Evolutionary conservation across 2,113 vertebrate genomes (phyloP), one percentile per base, ranked within the genome.

Genomic region (Tragelaphus buxtoni): DNA sequence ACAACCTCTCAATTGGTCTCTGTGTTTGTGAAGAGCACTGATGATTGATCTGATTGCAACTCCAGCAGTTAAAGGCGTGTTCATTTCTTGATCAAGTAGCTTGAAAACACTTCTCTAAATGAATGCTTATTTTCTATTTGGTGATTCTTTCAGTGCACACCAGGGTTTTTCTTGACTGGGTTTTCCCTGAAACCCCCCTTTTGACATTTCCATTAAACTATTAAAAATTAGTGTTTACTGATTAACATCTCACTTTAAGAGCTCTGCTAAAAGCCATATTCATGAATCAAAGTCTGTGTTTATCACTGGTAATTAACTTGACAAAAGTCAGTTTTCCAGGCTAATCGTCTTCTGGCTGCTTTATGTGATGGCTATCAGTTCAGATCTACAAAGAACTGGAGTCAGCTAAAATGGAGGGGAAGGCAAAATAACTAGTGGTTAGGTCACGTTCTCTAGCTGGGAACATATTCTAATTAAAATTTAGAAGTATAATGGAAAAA

Each of bases 201-300:
- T 69, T 93, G 92, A 97, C 88, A 91, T 96, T 97, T 97, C 93
- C 96, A 97, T 97, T 96, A 98, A 95, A 93, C 53, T 81, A 9
- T 96, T 81, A 82, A 90, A 96, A 96, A 91, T 91, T 60, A 86
- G 56, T 83, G 53, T 94, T 91, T 90, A 85, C 96, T 97, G 91
- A 98, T 97, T 97, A 98, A 80, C 88, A 97, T 93, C 82, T 92
- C 55, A 55, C 32, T 84, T 94, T 93, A 97, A 97, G 97, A 97
- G 93, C 74, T 39, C 87, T 92, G 42, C 93, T 97, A 95, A 97
- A 97, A 97, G 96, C 82, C 89, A 97, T 94, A 95, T 89, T 97
- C 93, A 96, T 98, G 95, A 97, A 95, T 97, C 97, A 97, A 96
- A 97, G 95, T 97, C 97, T 95, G 63, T 88, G 51, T 90, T 96